Evolutionary conservation across 2,113 vertebrate species (phyloP).

Genomic region (Parotia lawesii): DNA sequence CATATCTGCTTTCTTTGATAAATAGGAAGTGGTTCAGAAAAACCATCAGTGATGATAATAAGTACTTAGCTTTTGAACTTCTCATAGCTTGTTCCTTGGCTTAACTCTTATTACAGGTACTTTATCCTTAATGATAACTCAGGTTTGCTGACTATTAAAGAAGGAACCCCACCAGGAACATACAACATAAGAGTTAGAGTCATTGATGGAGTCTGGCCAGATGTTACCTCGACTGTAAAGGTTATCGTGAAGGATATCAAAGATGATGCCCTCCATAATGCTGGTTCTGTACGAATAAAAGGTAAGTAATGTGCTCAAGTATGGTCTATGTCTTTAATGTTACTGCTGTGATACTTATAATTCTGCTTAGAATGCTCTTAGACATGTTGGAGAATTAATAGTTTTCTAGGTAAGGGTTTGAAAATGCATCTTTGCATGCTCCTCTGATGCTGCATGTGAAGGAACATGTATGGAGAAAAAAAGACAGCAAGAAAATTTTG

Average conservation of each 20-base stretch:
- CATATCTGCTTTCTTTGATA: slow-evolving; percentile 25
- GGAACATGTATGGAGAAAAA: neutral
- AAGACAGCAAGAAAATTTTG: neutral
- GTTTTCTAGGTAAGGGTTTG: neutral
- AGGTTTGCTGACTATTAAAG: slow-evolving; percentile 80
- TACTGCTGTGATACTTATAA: neutral
- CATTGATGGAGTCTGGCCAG: slow-evolving; percentile 83
- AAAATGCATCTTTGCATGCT: neutral
- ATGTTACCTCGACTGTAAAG: slow-evolving; percentile 79
- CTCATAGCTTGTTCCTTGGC: slow-evolving; percentile 37
- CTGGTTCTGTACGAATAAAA: slow-evolving; percentile 78
- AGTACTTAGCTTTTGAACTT: slow-evolving; percentile 1
- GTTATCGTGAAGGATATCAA: slow-evolving; percentile 79
- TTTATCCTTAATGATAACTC: slow-evolving; percentile 83
- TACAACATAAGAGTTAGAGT: slow-evolving; percentile 83
- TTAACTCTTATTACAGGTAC: slow-evolving; percentile 69
- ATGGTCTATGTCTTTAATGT: rapidly evolving
- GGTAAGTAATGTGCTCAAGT: slow-evolving; percentile 65
- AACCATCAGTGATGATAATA: neutral
- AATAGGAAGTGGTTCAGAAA: neutral
- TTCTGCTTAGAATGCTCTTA: neutral
- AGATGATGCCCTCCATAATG: slow-evolving; percentile 73
- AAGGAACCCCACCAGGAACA: slow-evolving; percentile 75
- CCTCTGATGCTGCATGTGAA: neutral
- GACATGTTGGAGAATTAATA: neutral